phyloP scores from a whole-genome alignment of 2,888 invertebrate species.

The Marasmarcha lunaedactyla region DNA sequence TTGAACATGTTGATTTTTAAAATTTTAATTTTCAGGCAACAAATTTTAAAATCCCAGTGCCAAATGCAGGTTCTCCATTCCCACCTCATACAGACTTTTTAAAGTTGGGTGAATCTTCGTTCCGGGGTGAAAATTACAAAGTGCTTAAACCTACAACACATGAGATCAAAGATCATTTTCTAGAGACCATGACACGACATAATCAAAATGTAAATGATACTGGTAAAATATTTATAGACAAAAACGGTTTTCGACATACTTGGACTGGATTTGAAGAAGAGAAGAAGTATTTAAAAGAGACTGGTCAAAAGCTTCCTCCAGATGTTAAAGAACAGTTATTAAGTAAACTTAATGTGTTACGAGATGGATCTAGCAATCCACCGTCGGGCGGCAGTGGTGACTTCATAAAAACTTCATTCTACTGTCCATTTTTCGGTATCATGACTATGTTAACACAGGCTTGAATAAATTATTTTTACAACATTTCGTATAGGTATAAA shows the following conservation, averaged over 20 bases:
- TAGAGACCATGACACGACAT: constrained; percentile 26
- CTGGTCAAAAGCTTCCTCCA: no score
- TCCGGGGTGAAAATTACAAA: constrained; percentile 34
- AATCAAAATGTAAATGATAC: constrained; percentile 14
- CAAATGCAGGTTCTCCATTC: constrained; percentile 16
- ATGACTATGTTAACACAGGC: constrained; percentile 25
- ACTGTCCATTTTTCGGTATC: constrained; percentile 46
- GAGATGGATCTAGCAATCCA: no score
- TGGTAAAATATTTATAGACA: constrained; percentile 32
- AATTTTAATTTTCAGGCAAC: no score
- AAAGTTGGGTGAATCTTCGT: constrained; percentile 30
- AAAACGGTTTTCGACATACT: constrained; percentile 38
- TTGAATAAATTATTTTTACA: constrained; percentile 9
- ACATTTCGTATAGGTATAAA: constrained; percentile 8
- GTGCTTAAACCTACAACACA: constrained; percentile 35
- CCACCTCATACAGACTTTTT: constrained; percentile 27
- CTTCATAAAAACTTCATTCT: constrained; percentile 32
- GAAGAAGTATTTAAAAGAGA: constrained; percentile 22
- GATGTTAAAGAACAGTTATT: no score
- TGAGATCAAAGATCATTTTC: constrained; percentile 32
- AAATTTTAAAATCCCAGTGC: no score
- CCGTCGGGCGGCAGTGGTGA: constrained; percentile 12
- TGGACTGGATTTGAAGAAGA: constrained; percentile 30
- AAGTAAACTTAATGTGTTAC: no score
- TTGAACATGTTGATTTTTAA: no score